Evolutionary conservation across 2,113 vertebrate genomes (phyloP).

Genomic region (Gorsachius goisagi): DNA sequence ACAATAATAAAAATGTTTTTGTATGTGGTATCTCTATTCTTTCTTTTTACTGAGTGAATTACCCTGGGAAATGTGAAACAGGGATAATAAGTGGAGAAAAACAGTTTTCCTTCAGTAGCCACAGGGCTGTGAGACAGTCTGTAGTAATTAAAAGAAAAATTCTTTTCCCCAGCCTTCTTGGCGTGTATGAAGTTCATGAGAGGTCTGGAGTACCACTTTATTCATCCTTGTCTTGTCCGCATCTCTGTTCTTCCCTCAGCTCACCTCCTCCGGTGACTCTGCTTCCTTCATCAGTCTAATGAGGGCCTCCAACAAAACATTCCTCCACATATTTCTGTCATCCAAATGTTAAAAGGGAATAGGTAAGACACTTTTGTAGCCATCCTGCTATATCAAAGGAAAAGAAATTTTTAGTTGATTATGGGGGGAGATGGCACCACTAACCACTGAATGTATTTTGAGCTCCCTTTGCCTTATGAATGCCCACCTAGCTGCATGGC

Average conservation of each 20-base stretch:
- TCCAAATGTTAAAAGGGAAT: background rate
- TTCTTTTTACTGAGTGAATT: background rate
- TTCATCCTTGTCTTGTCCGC: background rate
- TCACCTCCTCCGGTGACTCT: background rate
- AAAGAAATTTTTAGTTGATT: background rate
- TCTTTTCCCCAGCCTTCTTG: background rate
- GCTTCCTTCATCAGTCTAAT: background rate
- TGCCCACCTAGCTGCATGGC: background rate
- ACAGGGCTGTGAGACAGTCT: background rate
- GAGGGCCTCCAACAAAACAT: background rate
- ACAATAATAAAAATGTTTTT: conserved; percentile 49
- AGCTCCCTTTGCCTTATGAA: background rate
- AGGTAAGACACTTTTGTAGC: background rate
- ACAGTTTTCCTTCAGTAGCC: background rate
- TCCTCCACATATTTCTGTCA: background rate
- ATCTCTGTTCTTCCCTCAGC: background rate
- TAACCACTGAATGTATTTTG: background rate
- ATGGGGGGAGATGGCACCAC: background rate
- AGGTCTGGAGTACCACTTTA: background rate
- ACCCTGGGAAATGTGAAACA: background rate
- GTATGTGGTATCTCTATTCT: conserved; percentile 14
- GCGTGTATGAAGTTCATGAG: background rate
- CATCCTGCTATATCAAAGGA: background rate
- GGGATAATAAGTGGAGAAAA: background rate
- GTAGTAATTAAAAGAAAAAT: background rate